A percentile compares a stretch with the other conserved stretches of the same genome.
These are phyloP conservation scores for Diacarnus erythraeanus DNA, from an alignment of 37 sponge, comb jelly and placozoan species.

Conservation along the genomic window DNA sequence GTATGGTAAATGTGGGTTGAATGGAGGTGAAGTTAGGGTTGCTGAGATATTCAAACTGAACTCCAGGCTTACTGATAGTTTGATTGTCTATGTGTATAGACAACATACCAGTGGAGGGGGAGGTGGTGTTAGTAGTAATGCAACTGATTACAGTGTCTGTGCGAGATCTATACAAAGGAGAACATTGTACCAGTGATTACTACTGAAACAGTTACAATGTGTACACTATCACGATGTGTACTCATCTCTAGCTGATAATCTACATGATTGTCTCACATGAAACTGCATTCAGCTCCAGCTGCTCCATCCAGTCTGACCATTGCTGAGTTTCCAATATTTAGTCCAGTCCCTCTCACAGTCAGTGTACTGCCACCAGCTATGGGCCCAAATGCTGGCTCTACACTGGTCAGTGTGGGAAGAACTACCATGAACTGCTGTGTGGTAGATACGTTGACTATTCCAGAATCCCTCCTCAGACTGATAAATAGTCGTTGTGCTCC, in stretches of 20 bases:
- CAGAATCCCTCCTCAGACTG: neutral
- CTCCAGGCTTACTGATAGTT: neutral
- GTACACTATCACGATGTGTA: neutral
- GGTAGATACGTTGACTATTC: neutral
- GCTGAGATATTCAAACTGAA: conserved; percentile 30
- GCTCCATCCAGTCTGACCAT: conserved; percentile 34
- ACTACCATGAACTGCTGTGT: neutral
- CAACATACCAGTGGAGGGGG: conserved; percentile 3
- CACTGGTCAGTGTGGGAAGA: conserved; percentile 1
- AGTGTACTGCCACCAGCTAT: conserved; percentile 64
- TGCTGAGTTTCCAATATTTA: conserved; percentile 66
- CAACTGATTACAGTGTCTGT: neutral
- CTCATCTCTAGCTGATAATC: neutral
- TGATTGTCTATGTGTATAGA: conserved; percentile 29
- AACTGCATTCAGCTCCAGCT: neutral
- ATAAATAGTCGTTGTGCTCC: neutral
- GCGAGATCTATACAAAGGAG: too few species aligned
- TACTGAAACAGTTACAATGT: too few species aligned
- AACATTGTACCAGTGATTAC: neutral
- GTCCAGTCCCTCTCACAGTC: conserved; percentile 55
- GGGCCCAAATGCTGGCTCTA: conserved; percentile 70
- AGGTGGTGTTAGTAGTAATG: neutral
- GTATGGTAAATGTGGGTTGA: conserved; percentile 24
- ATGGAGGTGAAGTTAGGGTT: conserved; percentile 41
- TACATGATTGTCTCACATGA: neutral